Percentiles rank a stretch among this genome's conserved stretches.
These are phyloP conservation scores for human (Homo sapiens) DNA, from an alignment of 2,113 vertebrate species.

Conservation along the genomic window GRCh38 chr4:41536501-41537000, in stretches of 20 bases:
- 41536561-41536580: background rate
- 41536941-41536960: background rate
- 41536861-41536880: background rate
- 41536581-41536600: background rate
- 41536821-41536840: background rate
- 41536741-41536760: background rate
- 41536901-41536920: background rate
- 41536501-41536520: background rate
- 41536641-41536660: background rate
- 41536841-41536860: background rate
- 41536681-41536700: background rate
- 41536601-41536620: no score
- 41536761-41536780: background rate
- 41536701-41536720: background rate
- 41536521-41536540: background rate
- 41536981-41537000: background rate
- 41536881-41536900: background rate
- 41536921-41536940: background rate
- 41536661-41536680: conserved; percentile 18
- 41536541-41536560: background rate
- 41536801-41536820: background rate
- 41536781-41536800: background rate
- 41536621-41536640: background rate
- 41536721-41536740: background rate
- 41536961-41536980: background rate